Base-by-base conservation (phyloP, 2,888 invertebrate genomes). In the Drosophila ezoana region DNA sequence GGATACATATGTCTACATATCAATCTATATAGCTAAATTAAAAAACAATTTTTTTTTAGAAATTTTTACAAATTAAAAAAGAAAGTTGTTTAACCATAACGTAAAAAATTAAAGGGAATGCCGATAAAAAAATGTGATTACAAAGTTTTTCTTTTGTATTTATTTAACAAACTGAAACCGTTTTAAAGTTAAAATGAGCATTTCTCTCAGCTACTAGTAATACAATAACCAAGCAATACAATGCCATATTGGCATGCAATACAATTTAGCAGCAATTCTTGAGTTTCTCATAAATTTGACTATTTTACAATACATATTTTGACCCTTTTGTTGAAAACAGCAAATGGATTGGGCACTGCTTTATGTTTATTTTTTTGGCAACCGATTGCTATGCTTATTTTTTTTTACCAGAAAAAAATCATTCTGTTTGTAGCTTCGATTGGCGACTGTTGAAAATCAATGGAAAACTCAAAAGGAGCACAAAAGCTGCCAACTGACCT, bases 401-500 rank as follows among this genome's bases (percentile, higher is more conserved):
- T 49, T 54, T 35, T 14, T 23, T 28, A 0, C 8, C 2, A 2
- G 4, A 4, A 2, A 38, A 45, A 20, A 51, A 47, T 43, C 28
- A 28, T 28, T 28, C 8, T 8, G 28, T 59, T 37, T 70, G 57
- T 43, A 65, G 43, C 23, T 62, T 57, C 43, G 33, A 67, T 40
- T 59, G 72, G 75, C 73, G 73, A 61, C 68, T 63, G 65, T 64
- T 73, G 66, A 43, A 73, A 72, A 81, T 84, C 87, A 76, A 87
- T 82, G 45, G 64, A 58, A 54, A 58, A 52, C 54, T 28, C 47
- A 54, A 57, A 43, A 49, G 41, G 43, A 56, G 49, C 44, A 83
- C 77, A 80, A 86, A 76, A 74, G 77, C 74, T 66, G 82, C 86
- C 86, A 87, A 76, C 72, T 82, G 89, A 88, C 84, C 84, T 78